Evolutionary conservation across 37 sponge, comb jelly and placozoan species (phyloP).

Genomic region (Halisarca cf. caerulea): DNA sequence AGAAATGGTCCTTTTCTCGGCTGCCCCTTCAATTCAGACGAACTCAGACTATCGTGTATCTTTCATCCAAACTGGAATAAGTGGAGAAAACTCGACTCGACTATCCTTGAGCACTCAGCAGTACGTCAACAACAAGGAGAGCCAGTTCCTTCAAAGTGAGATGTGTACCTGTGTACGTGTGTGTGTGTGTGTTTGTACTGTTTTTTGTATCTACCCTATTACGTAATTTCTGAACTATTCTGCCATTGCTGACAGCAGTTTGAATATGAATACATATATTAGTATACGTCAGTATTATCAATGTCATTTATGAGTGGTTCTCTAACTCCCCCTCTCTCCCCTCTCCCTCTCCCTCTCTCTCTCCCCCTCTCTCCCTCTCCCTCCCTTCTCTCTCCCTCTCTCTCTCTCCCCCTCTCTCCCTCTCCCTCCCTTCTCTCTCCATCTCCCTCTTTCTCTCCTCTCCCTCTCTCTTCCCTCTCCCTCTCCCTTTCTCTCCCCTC

Average conservation of each 20-base stretch:
- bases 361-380: not conserved
- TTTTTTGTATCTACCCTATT: no score
- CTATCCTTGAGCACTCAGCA: not conserved
- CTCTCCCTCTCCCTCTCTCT: not conserved
- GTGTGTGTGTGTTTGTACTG: no score
- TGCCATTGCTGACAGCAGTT: no score
- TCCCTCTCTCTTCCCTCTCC: not conserved
- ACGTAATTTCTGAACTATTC: no score
- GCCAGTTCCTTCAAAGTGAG: constrained; percentile 1
- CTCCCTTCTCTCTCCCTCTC: no score
- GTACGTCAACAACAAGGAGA: not conserved
- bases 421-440: no score
- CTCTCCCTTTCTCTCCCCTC: not conserved
- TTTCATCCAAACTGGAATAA: not conserved
- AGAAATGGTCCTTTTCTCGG: not conserved
- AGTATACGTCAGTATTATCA: no score
- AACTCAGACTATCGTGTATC: constrained; percentile 10
- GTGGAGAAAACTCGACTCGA: not conserved
- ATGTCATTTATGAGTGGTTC: no score
- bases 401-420: not conserved
- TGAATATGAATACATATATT: no score
- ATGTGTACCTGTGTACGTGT: no score
- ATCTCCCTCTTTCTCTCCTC: not conserved
- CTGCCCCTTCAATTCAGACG: not conserved
- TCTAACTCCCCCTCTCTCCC: not conserved